phyloP scores from a whole-genome alignment of 2,888 invertebrate species.

The Cryptophagus acutangulus region DNA sequence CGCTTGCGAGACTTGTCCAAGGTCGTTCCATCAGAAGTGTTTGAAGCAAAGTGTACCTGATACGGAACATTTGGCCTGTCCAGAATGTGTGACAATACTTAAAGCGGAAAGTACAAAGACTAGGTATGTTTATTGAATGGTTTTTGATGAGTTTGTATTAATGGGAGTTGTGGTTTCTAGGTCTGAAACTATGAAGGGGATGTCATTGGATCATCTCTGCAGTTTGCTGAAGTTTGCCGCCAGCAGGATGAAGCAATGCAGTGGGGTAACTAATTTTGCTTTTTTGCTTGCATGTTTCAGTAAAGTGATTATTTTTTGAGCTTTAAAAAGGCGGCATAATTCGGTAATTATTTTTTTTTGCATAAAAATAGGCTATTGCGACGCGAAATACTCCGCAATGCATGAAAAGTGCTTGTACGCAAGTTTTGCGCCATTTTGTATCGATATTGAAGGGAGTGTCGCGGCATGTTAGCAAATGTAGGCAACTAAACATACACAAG shows the following conservation, averaged over 20 bases:
- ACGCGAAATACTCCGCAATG: too few species aligned
- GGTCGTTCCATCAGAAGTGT: slow-evolving; percentile 81
- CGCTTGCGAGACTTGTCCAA: slow-evolving; percentile 76
- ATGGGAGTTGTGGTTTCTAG: slow-evolving; percentile 20
- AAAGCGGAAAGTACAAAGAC: slow-evolving; percentile 68
- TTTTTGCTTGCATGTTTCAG: background rate
- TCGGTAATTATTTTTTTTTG: background rate
- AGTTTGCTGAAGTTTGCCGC: slow-evolving; percentile 74
- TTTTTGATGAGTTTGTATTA: background rate
- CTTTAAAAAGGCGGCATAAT: background rate
- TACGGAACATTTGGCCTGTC: slow-evolving; percentile 73
- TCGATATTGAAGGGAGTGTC: too few species aligned
- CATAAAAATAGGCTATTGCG: too few species aligned
- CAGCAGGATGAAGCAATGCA: slow-evolving; percentile 71
- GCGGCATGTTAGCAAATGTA: too few species aligned
- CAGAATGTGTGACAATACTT: slow-evolving; percentile 74
- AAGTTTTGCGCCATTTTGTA: too few species aligned
- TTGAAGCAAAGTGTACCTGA: slow-evolving; percentile 51
- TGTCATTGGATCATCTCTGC: slow-evolving; percentile 69
- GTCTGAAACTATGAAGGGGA: slow-evolving; percentile 64
- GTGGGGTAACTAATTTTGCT: slow-evolving; percentile 62
- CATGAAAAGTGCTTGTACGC: too few species aligned
- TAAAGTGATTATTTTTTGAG: too few species aligned
- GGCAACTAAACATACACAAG: too few species aligned
- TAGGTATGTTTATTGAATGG: slow-evolving; percentile 55